Conservation (phyloP, 1,140 invertebrate species). For the Sitophilus oryzae region DNA sequence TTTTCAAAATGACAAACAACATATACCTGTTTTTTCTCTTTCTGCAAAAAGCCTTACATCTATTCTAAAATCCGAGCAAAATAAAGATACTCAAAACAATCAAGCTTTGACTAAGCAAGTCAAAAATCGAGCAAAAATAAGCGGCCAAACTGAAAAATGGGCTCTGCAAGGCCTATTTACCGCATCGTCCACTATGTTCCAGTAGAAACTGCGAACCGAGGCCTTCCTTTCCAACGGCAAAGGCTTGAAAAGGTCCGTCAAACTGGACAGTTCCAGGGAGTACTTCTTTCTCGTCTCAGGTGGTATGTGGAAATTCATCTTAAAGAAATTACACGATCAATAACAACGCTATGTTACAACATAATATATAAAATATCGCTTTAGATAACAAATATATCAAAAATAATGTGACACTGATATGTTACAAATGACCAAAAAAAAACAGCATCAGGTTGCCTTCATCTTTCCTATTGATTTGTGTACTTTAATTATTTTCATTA, state of each 20-base stretch:
- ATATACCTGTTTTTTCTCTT: too few relatives aligned
- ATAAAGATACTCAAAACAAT: too few relatives aligned
- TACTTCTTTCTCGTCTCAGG: constrained; percentile 15
- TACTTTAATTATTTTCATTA: too few relatives aligned
- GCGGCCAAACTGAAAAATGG: constrained; percentile 1
- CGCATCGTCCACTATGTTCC: constrained; percentile 23
- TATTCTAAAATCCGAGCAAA: too few relatives aligned
- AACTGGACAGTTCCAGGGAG: constrained; percentile 8
- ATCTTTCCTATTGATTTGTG: too few relatives aligned
- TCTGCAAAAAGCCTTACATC: too few relatives aligned
- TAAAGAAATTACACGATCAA: constrained; percentile 10
- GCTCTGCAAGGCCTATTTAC: constrained; percentile 13
- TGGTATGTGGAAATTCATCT: constrained; percentile 19
- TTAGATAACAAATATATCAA: too few relatives aligned
- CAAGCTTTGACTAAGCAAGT: not conserved
- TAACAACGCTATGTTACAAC: not conserved
- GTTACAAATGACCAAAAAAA: too few relatives aligned
- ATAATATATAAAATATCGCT: not conserved
- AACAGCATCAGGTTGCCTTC: too few relatives aligned
- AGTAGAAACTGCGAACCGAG: constrained; percentile 23
- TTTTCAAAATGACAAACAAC: too few relatives aligned
- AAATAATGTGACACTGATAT: too few relatives aligned
- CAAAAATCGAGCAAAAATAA: constrained; percentile 10
- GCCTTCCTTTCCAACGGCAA: not conserved
- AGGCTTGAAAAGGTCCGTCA: not conserved